phyloP scores from a whole-genome alignment of 2,797 vertebrate genomes.

The Melopsittacus undulatus region DNA sequence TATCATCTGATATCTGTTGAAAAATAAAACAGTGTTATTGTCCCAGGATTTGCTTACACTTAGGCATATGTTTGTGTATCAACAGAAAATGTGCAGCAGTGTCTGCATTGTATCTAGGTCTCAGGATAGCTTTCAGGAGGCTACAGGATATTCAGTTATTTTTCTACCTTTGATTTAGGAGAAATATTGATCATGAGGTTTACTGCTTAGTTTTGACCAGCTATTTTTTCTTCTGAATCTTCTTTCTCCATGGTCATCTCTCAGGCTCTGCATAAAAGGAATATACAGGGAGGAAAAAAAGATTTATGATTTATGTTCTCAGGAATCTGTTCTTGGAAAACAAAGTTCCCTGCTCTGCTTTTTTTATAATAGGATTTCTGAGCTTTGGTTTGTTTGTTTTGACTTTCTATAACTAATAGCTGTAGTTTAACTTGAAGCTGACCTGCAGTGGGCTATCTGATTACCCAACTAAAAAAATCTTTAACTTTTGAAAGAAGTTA shows the following conservation, averaged over 20 bases:
- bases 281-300: background rate
- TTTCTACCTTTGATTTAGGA: background rate
- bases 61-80: background rate
- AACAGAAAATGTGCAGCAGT: background rate
- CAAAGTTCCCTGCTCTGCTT: background rate
- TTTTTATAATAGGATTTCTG: background rate
- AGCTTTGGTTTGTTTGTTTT: background rate
- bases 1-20: background rate
- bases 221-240: background rate
- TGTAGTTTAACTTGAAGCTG: background rate
- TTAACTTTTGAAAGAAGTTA: constrained; percentile 10
- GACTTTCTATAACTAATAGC: background rate
- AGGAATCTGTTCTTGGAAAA: background rate
- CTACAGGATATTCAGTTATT: background rate
- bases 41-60: background rate
- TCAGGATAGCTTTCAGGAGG: background rate
- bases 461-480: background rate
- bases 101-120: background rate
- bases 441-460: background rate
- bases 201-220: background rate
- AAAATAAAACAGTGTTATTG: background rate
- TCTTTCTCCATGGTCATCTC: background rate
- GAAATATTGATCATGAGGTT: background rate
- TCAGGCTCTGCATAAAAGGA: background rate
- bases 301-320: background rate